Evolutionary conservation across 2,797 vertebrate species (phyloP), one percentile per base, ranked within the genome.

Genomic region (Eulemur coronatus): DNA sequence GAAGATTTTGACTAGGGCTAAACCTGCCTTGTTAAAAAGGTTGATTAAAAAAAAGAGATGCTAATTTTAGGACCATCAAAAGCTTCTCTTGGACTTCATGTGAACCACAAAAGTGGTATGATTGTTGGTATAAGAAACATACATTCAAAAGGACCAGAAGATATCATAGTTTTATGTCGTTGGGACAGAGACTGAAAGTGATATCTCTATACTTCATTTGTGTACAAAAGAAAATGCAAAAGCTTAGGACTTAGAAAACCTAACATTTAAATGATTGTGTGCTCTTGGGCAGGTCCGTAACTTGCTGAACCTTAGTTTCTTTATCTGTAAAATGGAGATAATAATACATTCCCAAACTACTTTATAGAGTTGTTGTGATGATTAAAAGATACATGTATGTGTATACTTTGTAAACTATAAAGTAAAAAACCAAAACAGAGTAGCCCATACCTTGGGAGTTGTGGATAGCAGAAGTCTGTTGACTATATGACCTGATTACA

Each of bases 271-370:
- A 46, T 70, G 46, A 82, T 79, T 82, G 3, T 67, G 26, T 81
- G 35, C 9, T 70, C 28, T 84, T 95, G 55, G 43, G 43, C 63
- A 89, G 73, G 18, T 93, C 28, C 55, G 73, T 96, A 81, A 85
- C 24, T 89, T 94, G 92, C 50, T 96, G 67, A 86, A 82, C 46
- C 24, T 95, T 86, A 52, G 35, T 89, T 92, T 94, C 5, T 76
- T 59, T 50, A 17, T 69, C 35, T 84, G 4, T 94, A 95, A 97
- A 73, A 41, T 41, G 73, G 24, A 81, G 28, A 41, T 57, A 86
- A 69, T 63, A 84, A 41, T 35, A 65, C 10, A 24, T 84, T 67
- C n/a, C 55, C 55, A 82, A 52, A 87, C 15, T 57, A 70, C 14
- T 75, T 94, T 28, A 52, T 20, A 48, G 61, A 63, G 24, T 84